Evolutionary conservation across 2,888 invertebrate genomes (phyloP), one percentile per base, ranked within the genome.

Genomic region (Gerosis bhagava): DNA sequence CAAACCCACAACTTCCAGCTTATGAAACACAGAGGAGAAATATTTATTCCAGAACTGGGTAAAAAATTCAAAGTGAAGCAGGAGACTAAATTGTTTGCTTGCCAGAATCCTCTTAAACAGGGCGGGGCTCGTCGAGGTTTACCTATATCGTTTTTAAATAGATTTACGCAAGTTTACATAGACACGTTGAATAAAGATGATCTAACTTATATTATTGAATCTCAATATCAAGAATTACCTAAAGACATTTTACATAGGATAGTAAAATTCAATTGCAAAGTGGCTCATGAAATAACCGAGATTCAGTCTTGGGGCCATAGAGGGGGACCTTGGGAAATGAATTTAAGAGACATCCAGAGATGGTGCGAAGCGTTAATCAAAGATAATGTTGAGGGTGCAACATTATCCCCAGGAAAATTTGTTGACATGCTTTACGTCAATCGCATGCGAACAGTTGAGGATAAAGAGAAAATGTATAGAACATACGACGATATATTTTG

Each of bases 271-370:
- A 97, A 97, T 58, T 90, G 92, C 50, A 84, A 86, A 71, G 75
- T 97, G 3, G 90, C 92, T 0, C 73, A 89, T 7, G 93, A 94
- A 65, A 91, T 94, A 8, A 90, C 92, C 1, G 86, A 90, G 28
- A 74, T 92, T 60, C 90, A 92, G 47, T 68, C 72, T 1, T 97
- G 96, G 91, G 98, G 95, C 0, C 92, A 93, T 59, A 91, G 88
- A 66, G 98, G 98, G 0, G 93, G 95, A 0, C 98, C 98, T 0
- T 99, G 97, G 95, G 99, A 99, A 80, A 97, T 98, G 86, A 99
- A 99, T 84, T 88, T 99, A 34, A 91, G 99, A 62, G 99, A 99
- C 73, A 90, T 99, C 57, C 93, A 95, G 49, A 92, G 99, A 59
- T 99, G 98, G 98, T 97, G 97, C 70, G 94, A 97, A 62, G 91